Conservation (phyloP, 1,140 invertebrate species). For the Sinonovacula constricta region DNA sequence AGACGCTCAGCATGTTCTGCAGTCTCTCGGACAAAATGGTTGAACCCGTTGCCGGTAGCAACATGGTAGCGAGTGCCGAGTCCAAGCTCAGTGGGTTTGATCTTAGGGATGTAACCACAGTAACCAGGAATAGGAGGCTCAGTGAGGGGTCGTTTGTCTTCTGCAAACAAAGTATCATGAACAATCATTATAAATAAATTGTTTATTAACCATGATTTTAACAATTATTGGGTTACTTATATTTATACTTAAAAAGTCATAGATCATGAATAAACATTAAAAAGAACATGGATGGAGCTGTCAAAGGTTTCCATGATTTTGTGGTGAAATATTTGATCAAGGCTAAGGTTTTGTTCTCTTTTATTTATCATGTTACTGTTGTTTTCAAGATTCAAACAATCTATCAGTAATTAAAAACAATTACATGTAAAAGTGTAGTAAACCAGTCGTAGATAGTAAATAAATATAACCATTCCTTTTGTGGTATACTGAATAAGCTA, state of each 20-base stretch:
- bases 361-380: no score
- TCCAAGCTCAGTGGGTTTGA: constrained; percentile 75
- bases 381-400: no score
- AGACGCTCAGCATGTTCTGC: constrained; percentile 49
- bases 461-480: no score
- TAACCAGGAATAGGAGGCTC: constrained; percentile 79
- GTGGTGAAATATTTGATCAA: no score
- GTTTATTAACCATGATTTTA: background rate
- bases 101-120: constrained; percentile 76
- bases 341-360: no score
- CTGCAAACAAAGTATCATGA: constrained; percentile 39
- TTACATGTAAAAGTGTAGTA: no score
- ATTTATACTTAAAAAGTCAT: background rate
- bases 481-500: no score
- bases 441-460: no score
- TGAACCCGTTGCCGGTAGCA: constrained; percentile 72
- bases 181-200: background rate
- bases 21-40: constrained; percentile 71
- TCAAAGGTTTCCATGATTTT: no score
- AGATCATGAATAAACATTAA: background rate
- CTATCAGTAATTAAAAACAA: no score
- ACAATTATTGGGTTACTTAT: background rate
- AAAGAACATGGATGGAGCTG: no score
- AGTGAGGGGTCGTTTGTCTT: constrained; percentile 63
- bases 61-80: constrained; percentile 76